Base-by-base conservation (phyloP, 2,113 vertebrate species). In the Bostrychus sinensis region DNA sequence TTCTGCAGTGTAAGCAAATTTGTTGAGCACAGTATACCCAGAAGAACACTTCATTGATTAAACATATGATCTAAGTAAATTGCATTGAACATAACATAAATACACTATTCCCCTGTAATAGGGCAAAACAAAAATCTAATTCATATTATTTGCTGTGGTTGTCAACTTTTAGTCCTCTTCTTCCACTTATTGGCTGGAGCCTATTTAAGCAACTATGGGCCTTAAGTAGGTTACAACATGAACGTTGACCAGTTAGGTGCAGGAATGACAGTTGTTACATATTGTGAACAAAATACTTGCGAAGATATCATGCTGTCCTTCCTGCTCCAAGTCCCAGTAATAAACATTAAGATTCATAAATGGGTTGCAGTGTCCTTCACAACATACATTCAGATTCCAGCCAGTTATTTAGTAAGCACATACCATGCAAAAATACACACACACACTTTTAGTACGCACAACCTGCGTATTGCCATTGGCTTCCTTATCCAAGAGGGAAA, bases 41-140 rank as follows among this genome's bases (percentile, higher is more conserved):
- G 46, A 16, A 59, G 10, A 75, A 59, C 9, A 4, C 43, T 39
- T 25, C 4, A 78, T 57, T 56, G 48, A 77, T 63, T 70, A 55
- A 48, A 45, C 4, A 13, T 39, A 56, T 43, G 7, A 0, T 62
- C 16, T 39, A 32, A 59, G 26, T 43, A 54, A 59, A 66, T 45
- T 11, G 9, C 34, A 53, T 36, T 28, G 43, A 6, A 36, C 62
- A 56, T 54, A 11, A 19, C n/a, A n/a, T n/a, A n/a, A n/a, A n/a
- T n/a, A n/a, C n/a, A 13, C 13, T 38, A 5, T 17, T 20, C 41
- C 20, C 17, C 17, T n/a, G n/a, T n/a, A n/a, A n/a, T n/a, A n/a
- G n/a, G n/a, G n/a, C n/a, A 11, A 10, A 20, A 20, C 17, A 43
- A 20, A 20, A 43, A 43, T 2, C 41, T 43, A n/a, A n/a, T 1